Percentiles rank a stretch among this genome's conserved stretches.
Evolutionary conservation across 2,888 invertebrate species (phyloP).

Genomic region (Ellobium chinense): DNA sequence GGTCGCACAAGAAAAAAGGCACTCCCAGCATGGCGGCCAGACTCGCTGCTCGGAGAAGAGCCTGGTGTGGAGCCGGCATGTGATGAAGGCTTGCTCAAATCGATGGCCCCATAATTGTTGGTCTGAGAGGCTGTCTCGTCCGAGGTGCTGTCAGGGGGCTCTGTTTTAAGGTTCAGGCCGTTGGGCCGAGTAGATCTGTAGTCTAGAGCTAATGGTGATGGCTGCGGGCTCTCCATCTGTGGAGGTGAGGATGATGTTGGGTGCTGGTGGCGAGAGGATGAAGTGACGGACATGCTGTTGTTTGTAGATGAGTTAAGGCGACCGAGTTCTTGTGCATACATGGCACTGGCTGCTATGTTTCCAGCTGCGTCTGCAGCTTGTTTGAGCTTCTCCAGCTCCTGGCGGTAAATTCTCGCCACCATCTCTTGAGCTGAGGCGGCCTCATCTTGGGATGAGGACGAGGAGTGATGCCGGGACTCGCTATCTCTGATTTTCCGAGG

Average conservation of each 20-base stretch:
- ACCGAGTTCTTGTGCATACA: constrained; percentile 95
- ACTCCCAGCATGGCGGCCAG: constrained; percentile 77
- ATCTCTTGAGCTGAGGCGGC: constrained; percentile 85
- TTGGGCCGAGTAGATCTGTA: constrained; percentile 45
- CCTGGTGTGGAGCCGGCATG: constrained; percentile 64
- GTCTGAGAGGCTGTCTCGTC: constrained; percentile 61
- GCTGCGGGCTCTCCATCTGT: constrained; percentile 15
- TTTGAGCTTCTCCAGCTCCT: constrained; percentile 94
- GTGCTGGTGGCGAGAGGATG: neutral
- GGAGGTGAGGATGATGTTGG: constrained; percentile 23
- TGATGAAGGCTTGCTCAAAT: constrained; percentile 70
- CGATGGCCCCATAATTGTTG: constrained; percentile 66
- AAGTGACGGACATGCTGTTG: constrained; percentile 7
- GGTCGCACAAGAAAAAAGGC: constrained; percentile 92
- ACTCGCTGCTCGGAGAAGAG: constrained; percentile 50
- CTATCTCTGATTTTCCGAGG: constrained; percentile 17
- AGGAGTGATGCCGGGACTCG: constrained; percentile 37
- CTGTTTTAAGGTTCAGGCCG: constrained; percentile 60
- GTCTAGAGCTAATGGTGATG: constrained; percentile 38
- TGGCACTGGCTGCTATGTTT: constrained; percentile 82
- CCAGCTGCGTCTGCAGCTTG: constrained; percentile 79
- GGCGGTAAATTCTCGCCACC: constrained; percentile 76
- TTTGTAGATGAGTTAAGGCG: constrained; percentile 83
- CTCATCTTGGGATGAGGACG: constrained; percentile 52
- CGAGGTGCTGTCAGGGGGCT: constrained; percentile 67